These are phyloP conservation scores for Stichodactyla helianthus DNA, from an alignment of 64 coral and sea anemone species.

Conservation along the genomic window DNA sequence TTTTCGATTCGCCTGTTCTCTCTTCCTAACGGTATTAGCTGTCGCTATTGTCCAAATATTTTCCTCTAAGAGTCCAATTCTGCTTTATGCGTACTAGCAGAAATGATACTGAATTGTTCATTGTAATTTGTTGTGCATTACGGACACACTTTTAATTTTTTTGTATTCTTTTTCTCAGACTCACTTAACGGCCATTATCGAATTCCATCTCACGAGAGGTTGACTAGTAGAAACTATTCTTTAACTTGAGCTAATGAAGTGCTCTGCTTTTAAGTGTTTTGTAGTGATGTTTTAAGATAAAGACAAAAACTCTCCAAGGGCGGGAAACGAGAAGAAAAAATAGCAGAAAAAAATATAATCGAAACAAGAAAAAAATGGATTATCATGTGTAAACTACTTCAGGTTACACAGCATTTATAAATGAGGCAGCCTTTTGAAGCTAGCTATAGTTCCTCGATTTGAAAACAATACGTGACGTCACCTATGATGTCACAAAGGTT, in stretches of 20 bases:
- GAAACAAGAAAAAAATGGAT: neutral
- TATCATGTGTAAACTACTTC: neutral
- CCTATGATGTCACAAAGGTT: neutral
- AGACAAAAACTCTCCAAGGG: neutral
- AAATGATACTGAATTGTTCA: too few species aligned
- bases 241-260: neutral
- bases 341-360: neutral
- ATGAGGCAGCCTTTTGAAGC: neutral
- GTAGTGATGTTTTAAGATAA: neutral
- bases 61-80: too few species aligned
- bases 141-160: neutral
- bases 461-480: neutral
- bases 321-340: neutral
- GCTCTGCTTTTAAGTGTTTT: neutral
- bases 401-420: neutral
- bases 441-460: neutral
- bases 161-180: neutral
- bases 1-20: too few species aligned
- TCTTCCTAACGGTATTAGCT: too few species aligned
- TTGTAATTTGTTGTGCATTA: too few species aligned
- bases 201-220: neutral
- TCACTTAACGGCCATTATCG: neutral
- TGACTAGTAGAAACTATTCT: neutral
- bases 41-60: too few species aligned
- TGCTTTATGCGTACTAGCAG: too few species aligned